Percentiles rank a stretch among this genome's conserved stretches.
Conservation (phyloP, 2,113 vertebrate genomes). For the Dicaeum eximium region DNA sequence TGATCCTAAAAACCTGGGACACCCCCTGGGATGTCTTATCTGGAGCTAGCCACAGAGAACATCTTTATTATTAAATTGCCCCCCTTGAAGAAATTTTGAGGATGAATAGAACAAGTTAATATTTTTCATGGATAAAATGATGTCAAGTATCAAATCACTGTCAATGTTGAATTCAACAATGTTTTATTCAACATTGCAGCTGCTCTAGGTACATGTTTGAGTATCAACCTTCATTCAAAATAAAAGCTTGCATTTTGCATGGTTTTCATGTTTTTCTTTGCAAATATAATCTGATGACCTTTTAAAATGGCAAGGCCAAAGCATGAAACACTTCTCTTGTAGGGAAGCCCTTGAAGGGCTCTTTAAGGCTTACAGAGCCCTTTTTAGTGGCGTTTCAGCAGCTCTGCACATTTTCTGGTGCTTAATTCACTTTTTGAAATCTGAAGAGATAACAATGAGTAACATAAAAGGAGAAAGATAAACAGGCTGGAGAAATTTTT, state of each 20-base stretch:
- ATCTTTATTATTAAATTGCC: not conserved
- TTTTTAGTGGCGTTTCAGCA: not conserved
- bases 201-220: not conserved
- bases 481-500: not conserved
- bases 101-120: not conserved
- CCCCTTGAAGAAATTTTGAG: not conserved
- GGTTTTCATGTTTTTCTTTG: not conserved
- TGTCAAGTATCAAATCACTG: not conserved
- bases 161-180: not conserved
- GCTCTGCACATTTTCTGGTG: slow-evolving; percentile 16
- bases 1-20: not conserved
- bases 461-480: slow-evolving; percentile 24
- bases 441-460: slow-evolving; percentile 12
- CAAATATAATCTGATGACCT: not conserved
- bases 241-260: not conserved
- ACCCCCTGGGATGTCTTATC: not conserved
- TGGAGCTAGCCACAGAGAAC: not conserved
- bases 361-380: not conserved
- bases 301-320: not conserved
- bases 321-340: not conserved
- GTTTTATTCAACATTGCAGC: not conserved
- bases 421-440: slow-evolving; percentile 32
- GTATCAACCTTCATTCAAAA: not conserved
- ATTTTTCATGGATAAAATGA: not conserved
- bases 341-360: not conserved